Percentiles rank a stretch among this genome's conserved stretches.
These are phyloP conservation scores for Luscinia megarhynchos DNA, from an alignment of 2,797 vertebrate species.

Conservation along the genomic window DNA sequence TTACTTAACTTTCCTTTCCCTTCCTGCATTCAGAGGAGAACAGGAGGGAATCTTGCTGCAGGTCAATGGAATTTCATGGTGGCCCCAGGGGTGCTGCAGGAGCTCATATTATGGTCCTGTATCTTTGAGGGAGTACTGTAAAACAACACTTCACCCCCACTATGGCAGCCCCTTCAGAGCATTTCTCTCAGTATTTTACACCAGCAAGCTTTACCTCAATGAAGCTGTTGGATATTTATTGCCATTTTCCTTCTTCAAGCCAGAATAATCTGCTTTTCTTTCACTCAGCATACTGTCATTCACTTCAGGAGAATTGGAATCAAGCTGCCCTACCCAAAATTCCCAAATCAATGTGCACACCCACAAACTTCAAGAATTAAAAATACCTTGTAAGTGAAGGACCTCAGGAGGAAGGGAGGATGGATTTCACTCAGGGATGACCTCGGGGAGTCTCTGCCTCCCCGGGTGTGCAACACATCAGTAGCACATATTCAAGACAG, in stretches of 20 bases:
- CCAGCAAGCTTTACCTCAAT: background rate
- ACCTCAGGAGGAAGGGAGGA: background rate
- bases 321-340: background rate
- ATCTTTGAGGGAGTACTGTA: background rate
- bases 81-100: background rate
- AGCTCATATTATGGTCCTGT: background rate
- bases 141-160: background rate
- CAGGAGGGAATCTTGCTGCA: background rate
- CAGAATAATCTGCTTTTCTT: background rate
- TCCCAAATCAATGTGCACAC: background rate
- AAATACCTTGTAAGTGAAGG: background rate
- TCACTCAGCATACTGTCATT: background rate
- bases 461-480: background rate
- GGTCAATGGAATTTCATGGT: background rate
- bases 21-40: background rate
- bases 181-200: background rate
- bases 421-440: background rate
- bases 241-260: background rate
- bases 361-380: background rate
- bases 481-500: slow-evolving; percentile 47
- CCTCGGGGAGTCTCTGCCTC: background rate
- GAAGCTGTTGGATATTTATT: background rate
- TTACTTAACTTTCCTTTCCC: background rate
- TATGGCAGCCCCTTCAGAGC: background rate
- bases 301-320: background rate